Evolutionary conservation across 1,140 invertebrate species (phyloP).

Genomic region (Trichoplusia ni): DNA sequence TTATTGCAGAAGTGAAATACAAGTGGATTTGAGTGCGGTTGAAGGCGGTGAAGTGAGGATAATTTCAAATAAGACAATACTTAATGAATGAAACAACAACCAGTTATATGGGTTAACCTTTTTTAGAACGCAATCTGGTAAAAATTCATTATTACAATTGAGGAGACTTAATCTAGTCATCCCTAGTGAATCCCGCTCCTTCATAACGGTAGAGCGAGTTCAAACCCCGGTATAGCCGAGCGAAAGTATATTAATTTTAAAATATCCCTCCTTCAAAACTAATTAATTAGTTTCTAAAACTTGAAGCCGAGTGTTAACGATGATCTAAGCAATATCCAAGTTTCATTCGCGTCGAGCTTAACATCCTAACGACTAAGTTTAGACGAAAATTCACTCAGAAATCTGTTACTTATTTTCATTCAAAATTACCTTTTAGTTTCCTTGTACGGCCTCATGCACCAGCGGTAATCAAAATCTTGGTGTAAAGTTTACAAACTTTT

Average conservation of each 20-base stretch:
- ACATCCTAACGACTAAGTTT: conserved; percentile 24
- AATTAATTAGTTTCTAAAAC: conserved; percentile 53
- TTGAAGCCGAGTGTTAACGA: conserved; percentile 43
- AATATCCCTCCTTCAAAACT: conserved; percentile 42
- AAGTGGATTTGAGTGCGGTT: too few species aligned
- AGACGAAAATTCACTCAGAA: conserved; percentile 31
- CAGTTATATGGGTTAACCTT: conserved; percentile 4
- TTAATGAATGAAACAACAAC: background rate
- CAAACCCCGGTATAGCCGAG: conserved; percentile 8
- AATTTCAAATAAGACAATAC: too few species aligned
- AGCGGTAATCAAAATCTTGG: conserved; percentile 58
- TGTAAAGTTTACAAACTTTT: conserved; percentile 47
- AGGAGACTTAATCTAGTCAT: conserved; percentile 15
- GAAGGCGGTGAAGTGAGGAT: too few species aligned
- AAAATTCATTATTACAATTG: conserved; percentile 12
- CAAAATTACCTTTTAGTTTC: conserved; percentile 5
- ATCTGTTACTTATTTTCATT: conserved; percentile 26
- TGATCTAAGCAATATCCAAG: conserved; percentile 50
- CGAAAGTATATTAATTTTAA: conserved; percentile 36
- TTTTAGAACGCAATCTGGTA: conserved; percentile 1
- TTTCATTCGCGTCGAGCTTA: conserved; percentile 25
- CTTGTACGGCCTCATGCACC: conserved; percentile 24
- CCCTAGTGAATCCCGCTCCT: conserved; percentile 7
- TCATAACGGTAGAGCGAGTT: conserved; percentile 13
- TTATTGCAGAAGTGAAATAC: too few species aligned